Evolutionary conservation across 1,140 invertebrate species (phyloP).

Genomic region (Platorchestia sp.): DNA sequence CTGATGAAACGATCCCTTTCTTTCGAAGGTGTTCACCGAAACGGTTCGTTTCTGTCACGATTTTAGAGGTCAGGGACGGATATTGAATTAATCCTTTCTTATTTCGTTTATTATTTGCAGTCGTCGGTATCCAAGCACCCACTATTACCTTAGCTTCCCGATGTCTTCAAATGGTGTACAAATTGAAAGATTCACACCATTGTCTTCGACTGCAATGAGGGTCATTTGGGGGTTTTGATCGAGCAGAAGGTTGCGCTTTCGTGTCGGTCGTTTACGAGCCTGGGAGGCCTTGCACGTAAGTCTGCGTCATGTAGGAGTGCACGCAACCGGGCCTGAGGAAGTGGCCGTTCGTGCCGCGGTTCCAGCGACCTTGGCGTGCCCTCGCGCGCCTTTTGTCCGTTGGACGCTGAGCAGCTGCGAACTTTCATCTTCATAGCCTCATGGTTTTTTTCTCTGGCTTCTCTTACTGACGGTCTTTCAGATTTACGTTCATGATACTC

Average conservation of each 20-base stretch:
- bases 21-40: neutral
- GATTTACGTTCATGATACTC: neutral
- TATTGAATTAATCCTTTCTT: neutral
- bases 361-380: conserved; percentile 40
- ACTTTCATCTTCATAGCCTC: conserved; percentile 49
- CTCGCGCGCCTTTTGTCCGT: conserved; percentile 33
- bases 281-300: neutral
- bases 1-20: neutral
- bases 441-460: neutral
- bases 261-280: neutral
- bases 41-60: neutral
- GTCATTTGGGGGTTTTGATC: neutral
- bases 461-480: neutral
- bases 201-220: neutral
- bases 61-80: neutral
- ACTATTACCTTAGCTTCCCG: neutral
- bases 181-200: neutral
- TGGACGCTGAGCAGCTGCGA: conserved; percentile 30
- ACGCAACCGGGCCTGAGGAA: neutral
- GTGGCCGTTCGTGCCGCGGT: neutral
- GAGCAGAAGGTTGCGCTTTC: neutral
- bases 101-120: neutral
- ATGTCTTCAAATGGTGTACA: neutral
- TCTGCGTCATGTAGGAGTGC: conserved; percentile 13
- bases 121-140: neutral